Evolutionary conservation across 2,113 vertebrate genomes (phyloP).

Genomic region (Lycaon pictus): DNA sequence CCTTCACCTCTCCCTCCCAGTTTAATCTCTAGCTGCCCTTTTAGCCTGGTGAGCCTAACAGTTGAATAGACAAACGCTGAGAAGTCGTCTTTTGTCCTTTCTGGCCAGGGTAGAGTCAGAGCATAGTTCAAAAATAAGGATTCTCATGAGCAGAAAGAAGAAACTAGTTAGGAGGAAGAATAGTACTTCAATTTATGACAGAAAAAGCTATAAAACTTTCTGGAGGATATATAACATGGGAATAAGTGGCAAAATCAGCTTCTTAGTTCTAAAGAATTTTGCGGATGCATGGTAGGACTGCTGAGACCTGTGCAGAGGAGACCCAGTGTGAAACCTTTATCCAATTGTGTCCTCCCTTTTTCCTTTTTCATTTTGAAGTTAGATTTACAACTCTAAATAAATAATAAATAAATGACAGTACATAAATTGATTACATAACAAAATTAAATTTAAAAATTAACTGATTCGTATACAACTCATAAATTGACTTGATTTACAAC

Average conservation of each 20-base stretch:
- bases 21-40: background rate
- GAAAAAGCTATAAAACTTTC: slow-evolving; percentile 87
- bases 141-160: background rate
- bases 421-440: background rate
- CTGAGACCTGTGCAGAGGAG: slow-evolving; percentile 63
- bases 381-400: background rate
- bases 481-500: background rate
- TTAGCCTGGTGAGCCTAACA: background rate
- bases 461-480: background rate
- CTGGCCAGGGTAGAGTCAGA: too few relatives aligned
- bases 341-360: background rate
- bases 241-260: slow-evolving; percentile 90
- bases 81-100: background rate
- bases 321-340: background rate
- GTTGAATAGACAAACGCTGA: background rate
- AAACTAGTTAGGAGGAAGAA: background rate
- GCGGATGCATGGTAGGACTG: slow-evolving; percentile 90
- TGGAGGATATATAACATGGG: slow-evolving; percentile 74
- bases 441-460: background rate
- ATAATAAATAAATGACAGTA: background rate
- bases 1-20: background rate
- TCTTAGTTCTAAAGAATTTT: slow-evolving; percentile 85
- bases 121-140: background rate
- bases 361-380: background rate
- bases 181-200: slow-evolving; percentile 66